Base-by-base conservation (phyloP, 2,113 vertebrate species). In the Psettodes erumei region DNA sequence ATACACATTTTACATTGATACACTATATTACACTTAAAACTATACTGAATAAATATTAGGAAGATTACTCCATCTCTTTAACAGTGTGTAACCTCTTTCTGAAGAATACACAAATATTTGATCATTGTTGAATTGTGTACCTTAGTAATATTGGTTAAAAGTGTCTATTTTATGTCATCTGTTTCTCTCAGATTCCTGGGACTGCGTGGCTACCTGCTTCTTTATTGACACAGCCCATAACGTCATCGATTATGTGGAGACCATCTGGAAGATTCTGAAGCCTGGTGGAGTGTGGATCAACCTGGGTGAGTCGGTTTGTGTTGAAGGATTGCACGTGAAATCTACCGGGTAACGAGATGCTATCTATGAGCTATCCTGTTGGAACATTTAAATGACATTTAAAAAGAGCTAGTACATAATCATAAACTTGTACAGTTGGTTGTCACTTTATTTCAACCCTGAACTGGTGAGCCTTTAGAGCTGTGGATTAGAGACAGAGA, bases 171-270 rank as follows among this genome's bases (percentile, higher is more conserved):
- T 21, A 15, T 43, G 15, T 68, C 55, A 9, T 74, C 18, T 70
- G 2, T 75, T 62, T 62, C 19, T 40, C 15, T 84, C 93, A 99
- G 98, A 96, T 86, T 90, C 94, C 2, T 99, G 98, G 98, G 96
- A 99, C 86, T 99, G 98, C 43, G 95, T 99, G 86, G 96, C 97
- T 28, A 99, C 98, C 78, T 99, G 98, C 88, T 99, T 99, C 93
- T 99, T 99, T 85, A 98, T 99, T 70, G 97, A 99, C 82, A 99
- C 98, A 7, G 98, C 98, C 79, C 98, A 99, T 92, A 99, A 99
- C 69, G 96, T 99, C 81, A 94, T 99, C 58, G 98, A 99, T 89
- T 99, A 99, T 71, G 95, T 99, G 88, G 98, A 99, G 75, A 98
- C 96, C 25, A 99, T 99, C 91, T 99, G 98, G 98, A 98, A 98